These are phyloP conservation scores for Drosophila grimshawi DNA, from an alignment of 1,140 invertebrate genomes.

Conservation along the genomic window DNA sequence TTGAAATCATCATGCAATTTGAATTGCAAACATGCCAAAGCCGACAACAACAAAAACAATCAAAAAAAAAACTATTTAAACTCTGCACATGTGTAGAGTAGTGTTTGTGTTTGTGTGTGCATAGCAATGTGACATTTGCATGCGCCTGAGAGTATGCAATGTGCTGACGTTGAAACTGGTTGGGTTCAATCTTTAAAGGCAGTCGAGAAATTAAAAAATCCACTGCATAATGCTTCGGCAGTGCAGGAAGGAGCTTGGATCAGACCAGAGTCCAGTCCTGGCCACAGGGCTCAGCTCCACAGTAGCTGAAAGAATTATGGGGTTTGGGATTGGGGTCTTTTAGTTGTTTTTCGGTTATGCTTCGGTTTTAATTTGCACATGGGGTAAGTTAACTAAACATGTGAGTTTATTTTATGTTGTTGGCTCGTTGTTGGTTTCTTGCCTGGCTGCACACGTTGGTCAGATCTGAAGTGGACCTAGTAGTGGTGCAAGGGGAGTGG, in stretches of 20 bases:
- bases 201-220: conserved; percentile 44
- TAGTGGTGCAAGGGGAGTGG: neutral
- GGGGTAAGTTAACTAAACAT: conserved; percentile 72
- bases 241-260: conserved; percentile 24
- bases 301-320: neutral
- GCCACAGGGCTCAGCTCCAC: conserved; percentile 16
- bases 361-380: conserved; percentile 76
- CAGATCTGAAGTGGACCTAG: conserved; percentile 1
- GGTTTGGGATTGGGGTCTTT: neutral
- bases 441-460: conserved; percentile 43
- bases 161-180: conserved; percentile 38
- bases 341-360: conserved; percentile 68
- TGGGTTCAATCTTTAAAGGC: conserved; percentile 50
- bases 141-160: conserved; percentile 73
- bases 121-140: conserved; percentile 77
- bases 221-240: conserved; percentile 41
- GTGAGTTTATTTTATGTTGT: conserved; percentile 75
- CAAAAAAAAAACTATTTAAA: conserved; percentile 33
- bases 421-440: conserved; percentile 45
- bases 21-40: conserved; percentile 64
- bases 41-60: conserved; percentile 22
- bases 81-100: conserved; percentile 6
- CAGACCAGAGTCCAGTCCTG: conserved; percentile 15
- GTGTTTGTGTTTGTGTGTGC: conserved; percentile 25
- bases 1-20: conserved; percentile 62